Evolutionary conservation across 2,888 invertebrate genomes (phyloP), one percentile per base, ranked within the genome.

Genomic region (Troglohyphantes excavatus): DNA sequence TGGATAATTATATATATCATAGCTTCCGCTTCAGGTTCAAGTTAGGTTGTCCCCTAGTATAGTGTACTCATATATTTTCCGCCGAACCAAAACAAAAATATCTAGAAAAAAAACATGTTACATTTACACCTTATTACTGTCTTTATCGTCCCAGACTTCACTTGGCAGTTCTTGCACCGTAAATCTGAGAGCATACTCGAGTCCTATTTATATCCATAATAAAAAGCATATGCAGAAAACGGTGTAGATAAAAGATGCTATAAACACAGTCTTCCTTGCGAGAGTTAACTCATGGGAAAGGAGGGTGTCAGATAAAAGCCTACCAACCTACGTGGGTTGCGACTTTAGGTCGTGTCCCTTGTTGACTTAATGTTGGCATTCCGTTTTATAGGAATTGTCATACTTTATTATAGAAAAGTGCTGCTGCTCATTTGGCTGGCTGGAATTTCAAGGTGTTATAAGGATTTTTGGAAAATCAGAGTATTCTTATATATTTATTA

Each of bases 361-460:
- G 59, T 75, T 59, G 29, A 75, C 61, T 26, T 39, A 19, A 5
- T 27, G 21, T 33, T 46, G 33, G 53, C 21, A 43, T 61, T 13
- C 72, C 82, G n/a, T 72, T 82, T 72, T 33, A 63, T 70, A 72
- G 61, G 59, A 61, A 82, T 26, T 82, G 82, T 82, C 82, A 82
- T 82, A 72, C 61, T 72, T 82, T 72, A 82, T 72, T 61, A 81
- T n/a, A 68, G 70, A 33, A 70, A 27, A 79, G n/a, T 23, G 21
- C 59, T 61, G 19, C 61, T 9, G 19, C 9, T 39, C 9, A 39
- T 39, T 39, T 39, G 3, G 39, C n/a, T n/a, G n/a, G n/a, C n/a
- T n/a, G n/a, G n/a, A n/a, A n/a, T n/a, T n/a, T n/a, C n/a, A n/a
- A n/a, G n/a, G n/a, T n/a, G n/a, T n/a, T n/a, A n/a, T n/a, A n/a